phyloP scores from a whole-genome alignment of 1,140 invertebrate genomes.

The Periplaneta americana region DNA sequence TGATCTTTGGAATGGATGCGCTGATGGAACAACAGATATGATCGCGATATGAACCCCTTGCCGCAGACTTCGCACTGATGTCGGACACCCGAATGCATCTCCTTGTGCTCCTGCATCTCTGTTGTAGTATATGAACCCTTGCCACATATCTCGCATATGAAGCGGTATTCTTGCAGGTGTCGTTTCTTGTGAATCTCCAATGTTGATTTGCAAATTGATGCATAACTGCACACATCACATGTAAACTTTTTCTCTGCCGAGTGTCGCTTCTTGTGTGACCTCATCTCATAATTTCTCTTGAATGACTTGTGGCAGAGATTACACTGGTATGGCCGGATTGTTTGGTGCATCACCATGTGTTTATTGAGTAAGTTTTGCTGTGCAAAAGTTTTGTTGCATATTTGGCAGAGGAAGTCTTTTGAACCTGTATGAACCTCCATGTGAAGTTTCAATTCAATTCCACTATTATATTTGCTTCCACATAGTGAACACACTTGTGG shows the following conservation, averaged over 20 bases:
- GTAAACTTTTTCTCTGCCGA: conserved; percentile 34
- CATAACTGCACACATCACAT: conserved; percentile 38
- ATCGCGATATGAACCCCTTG: not conserved
- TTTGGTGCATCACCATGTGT: conserved; percentile 40
- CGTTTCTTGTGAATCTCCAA: conserved; percentile 35
- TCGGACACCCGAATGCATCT: not conserved
- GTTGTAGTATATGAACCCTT: conserved; percentile 39
- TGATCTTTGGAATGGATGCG: not conserved
- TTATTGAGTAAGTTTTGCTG: conserved; percentile 43
- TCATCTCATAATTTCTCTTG: conserved; percentile 38
- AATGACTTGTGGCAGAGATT: conserved; percentile 40
- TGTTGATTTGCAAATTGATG: conserved; percentile 36
- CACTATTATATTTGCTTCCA: not conserved
- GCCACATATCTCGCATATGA: conserved; percentile 36
- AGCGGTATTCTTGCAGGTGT: conserved; percentile 36
- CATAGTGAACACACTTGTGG: too few relatives aligned
- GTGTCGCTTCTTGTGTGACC: conserved; percentile 35
- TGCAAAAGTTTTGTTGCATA: conserved; percentile 33
- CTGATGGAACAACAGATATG: not conserved
- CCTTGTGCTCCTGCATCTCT: not conserved
- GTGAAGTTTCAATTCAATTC: conserved; percentile 26
- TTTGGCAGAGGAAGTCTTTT: conserved; percentile 38
- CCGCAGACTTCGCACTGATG: conserved; percentile 37
- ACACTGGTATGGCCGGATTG: conserved; percentile 42
- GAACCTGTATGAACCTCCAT: conserved; percentile 42